phyloP scores from a whole-genome alignment of 2,797 vertebrate species.

The Acanthiza pusilla region DNA sequence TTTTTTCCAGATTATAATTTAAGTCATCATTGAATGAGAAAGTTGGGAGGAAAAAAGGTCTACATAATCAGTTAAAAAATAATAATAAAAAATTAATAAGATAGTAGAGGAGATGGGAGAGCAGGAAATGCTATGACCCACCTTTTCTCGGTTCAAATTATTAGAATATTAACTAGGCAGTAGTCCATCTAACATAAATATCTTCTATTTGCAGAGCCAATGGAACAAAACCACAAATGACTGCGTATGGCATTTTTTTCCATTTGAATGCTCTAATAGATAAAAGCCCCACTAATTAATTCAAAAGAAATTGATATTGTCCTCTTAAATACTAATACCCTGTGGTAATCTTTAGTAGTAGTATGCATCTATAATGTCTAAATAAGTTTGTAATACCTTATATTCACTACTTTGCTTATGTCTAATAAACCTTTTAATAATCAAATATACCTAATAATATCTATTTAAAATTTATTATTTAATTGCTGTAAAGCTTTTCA shows the following conservation, averaged over 20 bases:
- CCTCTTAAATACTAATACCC: neutral
- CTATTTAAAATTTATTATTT: neutral
- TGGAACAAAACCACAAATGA: constrained; percentile 79
- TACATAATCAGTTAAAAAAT: neutral
- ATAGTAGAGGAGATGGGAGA: constrained; percentile 17
- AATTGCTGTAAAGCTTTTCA: neutral
- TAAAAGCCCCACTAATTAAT: neutral
- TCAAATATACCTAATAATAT: neutral
- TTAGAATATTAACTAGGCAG: neutral
- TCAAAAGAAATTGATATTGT: neutral
- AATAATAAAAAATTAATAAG: neutral
- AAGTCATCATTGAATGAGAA: neutral
- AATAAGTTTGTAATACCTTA: neutral
- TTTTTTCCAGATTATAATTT: neutral
- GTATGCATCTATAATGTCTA: neutral
- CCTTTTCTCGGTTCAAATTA: neutral
- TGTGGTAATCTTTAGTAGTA: neutral
- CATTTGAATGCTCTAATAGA: neutral
- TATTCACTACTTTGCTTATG: neutral
- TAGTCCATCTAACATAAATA: constrained; percentile 66
- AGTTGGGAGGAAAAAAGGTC: neutral
- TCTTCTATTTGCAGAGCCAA: constrained; percentile 82
- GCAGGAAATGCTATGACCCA: neutral
- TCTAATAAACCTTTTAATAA: neutral
- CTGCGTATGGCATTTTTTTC: constrained; percentile 85